These are phyloP conservation scores for Malurus elegans DNA, from an alignment of 2,113 vertebrate genomes.

Conservation along the genomic window DNA sequence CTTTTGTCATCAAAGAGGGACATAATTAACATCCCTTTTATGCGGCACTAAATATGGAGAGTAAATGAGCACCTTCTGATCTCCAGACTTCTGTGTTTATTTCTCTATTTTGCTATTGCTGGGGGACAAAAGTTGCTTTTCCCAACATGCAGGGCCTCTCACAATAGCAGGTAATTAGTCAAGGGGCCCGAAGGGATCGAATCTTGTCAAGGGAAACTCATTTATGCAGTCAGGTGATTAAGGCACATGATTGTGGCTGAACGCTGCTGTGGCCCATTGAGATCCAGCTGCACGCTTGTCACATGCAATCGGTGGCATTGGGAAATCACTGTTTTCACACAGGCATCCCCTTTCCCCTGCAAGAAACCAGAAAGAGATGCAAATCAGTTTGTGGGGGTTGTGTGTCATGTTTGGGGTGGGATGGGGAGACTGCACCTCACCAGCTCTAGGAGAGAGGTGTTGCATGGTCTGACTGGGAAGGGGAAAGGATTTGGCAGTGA, in stretches of 20 bases:
- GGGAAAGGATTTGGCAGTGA: neutral
- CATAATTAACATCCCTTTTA: constrained; percentile 32
- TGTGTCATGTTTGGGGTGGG: neutral
- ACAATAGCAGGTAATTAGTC: constrained; percentile 67
- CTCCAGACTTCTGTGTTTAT: constrained; percentile 37
- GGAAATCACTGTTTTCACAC: constrained; percentile 1
- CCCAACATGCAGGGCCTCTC: constrained; percentile 5
- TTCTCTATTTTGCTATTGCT: constrained; percentile 35
- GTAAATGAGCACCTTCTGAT: constrained; percentile 15
- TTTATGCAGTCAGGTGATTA: constrained; percentile 60
- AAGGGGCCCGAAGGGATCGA: constrained; percentile 44
- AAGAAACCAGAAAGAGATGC: neutral
- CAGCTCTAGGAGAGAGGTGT: neutral
- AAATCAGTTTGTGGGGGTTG: neutral
- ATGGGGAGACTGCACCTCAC: rapidly evolving
- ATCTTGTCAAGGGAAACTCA: constrained; percentile 55
- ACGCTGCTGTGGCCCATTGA: neutral
- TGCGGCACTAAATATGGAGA: neutral
- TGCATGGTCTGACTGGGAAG: neutral
- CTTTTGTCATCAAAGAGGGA: constrained; percentile 20
- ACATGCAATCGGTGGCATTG: neutral
- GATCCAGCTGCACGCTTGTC: neutral
- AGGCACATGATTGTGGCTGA: constrained; percentile 49
- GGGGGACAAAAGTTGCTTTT: constrained; percentile 27
- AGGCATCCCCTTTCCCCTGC: neutral